Evolutionary conservation across 2,888 invertebrate genomes (phyloP), one percentile per base, ranked within the genome.

Genomic region (Crossocerus cetratus): DNA sequence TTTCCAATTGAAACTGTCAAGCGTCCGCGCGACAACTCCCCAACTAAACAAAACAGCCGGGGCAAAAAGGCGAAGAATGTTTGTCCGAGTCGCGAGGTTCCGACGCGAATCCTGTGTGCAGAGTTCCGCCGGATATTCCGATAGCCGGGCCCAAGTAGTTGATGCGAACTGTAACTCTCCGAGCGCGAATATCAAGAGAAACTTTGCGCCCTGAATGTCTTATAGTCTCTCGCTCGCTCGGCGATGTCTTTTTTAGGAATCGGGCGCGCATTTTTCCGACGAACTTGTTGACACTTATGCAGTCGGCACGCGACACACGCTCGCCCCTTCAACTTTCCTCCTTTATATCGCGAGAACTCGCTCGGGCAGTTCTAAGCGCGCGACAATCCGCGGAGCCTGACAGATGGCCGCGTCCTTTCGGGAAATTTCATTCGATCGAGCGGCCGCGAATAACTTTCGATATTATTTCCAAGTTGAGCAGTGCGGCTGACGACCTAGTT

Each of bases 251-350:
- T 76, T 60, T 44, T 58, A 53, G 44, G 64, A 58, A 66, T 75
- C 76, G 70, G 54, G 56, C 43, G 32, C 67, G 66, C 65, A 81
- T 83, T 80, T 83, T 80, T 83, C 82, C 72, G 55, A n/a, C 44
- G 74, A 68, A 83, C 78, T 83, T 81, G 83, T 82, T 83, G 83
- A 82, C 83, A 67, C 72, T 75, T 74, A 64, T 63, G 75, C 65
- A 45, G 43, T 20, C 16, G 21, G 49, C 53, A 63, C 54, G 44
- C 61, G 44, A 55, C 42, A 45, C 32, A 62, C 67, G 66, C n/a
- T 76, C 61, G 72, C 77, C 70, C 70, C 66, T n/a, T n/a, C 75
- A 78, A 83, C 74, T 83, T 83, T 76, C 68, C 61, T 64, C 74
- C 74, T 80, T 78, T 79, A 78, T 81, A 80, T 70, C 32, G 55